These are phyloP conservation scores for Anniella stebbinsi DNA, from an alignment of 2,797 vertebrate genomes.

Conservation along the genomic window DNA sequence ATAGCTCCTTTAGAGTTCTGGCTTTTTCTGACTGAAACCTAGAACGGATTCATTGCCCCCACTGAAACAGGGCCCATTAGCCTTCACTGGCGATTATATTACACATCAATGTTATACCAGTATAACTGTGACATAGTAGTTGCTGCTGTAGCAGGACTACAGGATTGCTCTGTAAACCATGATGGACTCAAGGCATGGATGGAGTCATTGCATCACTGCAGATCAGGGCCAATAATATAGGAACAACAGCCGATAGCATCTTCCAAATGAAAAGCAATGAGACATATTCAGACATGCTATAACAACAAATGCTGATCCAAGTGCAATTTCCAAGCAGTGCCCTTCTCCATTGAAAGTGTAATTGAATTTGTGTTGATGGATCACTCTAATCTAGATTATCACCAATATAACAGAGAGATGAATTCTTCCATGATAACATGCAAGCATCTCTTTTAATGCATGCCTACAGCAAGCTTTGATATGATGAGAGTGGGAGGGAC, in stretches of 20 bases:
- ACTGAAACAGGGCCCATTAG: too few species aligned
- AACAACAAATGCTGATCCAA: background rate
- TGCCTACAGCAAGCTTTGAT: background rate
- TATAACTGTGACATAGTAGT: too few species aligned
- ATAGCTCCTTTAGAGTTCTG: too few species aligned
- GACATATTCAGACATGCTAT: background rate
- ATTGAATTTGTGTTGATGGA: conserved; percentile 8
- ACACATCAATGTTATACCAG: background rate
- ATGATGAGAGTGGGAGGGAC: background rate
- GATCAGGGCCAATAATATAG: background rate
- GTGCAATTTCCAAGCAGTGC: background rate
- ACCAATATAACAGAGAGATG: background rate
- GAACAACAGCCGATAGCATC: background rate
- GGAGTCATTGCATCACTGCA: background rate
- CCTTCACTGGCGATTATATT: too few species aligned
- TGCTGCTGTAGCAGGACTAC: background rate
- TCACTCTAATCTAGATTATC: background rate
- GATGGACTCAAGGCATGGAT: background rate
- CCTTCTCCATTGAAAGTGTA: background rate
- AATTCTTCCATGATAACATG: background rate
- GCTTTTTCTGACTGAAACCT: too few species aligned
- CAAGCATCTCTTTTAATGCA: background rate
- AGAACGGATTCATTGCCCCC: too few species aligned
- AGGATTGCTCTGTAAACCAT: background rate
- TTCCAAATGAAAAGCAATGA: conserved; percentile 23